phyloP scores from a whole-genome alignment of 2,888 invertebrate species.

The Linnaemya vulpina region DNA sequence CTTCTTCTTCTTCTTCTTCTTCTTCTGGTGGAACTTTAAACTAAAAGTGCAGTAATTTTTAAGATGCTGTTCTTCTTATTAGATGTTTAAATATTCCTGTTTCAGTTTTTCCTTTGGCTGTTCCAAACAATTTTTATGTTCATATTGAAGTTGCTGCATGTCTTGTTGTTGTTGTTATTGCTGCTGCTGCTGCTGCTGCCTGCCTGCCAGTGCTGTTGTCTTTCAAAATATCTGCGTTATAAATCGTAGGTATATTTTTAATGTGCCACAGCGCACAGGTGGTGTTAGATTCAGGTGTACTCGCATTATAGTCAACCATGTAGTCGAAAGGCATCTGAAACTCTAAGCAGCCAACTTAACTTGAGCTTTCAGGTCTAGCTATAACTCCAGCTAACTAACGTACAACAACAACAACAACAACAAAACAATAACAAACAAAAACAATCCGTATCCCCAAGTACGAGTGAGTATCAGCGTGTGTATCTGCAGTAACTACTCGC shows the following conservation, averaged over 20 bases:
- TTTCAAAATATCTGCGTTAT: conserved; percentile 69
- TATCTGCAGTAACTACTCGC: conserved; percentile 42
- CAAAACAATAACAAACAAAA: conserved; percentile 30
- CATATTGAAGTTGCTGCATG: neutral
- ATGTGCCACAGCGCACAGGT: conserved; percentile 71
- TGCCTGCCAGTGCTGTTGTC: conserved; percentile 14
- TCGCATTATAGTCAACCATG: conserved; percentile 63
- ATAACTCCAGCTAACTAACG: conserved; percentile 34
- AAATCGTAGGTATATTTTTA: conserved; percentile 70
- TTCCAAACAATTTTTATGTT: conserved; percentile 50
- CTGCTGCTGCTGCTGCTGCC: conserved; percentile 12
- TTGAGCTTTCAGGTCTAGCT: conserved; percentile 37
- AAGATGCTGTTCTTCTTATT: conserved; percentile 43
- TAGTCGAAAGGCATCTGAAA: conserved; percentile 28
- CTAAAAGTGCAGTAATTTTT: conserved; percentile 66
- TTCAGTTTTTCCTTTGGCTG: conserved; percentile 44
- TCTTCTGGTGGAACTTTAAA: conserved; percentile 51
- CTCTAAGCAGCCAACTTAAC: conserved; percentile 40
- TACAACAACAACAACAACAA: conserved; percentile 29
- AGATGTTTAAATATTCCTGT: conserved; percentile 68
- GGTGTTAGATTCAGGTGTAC: conserved; percentile 72
- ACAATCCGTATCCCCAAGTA: conserved; percentile 45
- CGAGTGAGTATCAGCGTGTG: conserved; percentile 20
- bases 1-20: neutral
- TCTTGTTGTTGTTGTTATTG: neutral